Percentiles rank a stretch among this genome's conserved stretches.
These are phyloP conservation scores for Chaetophractus vellerosus DNA, from an alignment of 2,797 vertebrate genomes.

Conservation along the genomic window DNA sequence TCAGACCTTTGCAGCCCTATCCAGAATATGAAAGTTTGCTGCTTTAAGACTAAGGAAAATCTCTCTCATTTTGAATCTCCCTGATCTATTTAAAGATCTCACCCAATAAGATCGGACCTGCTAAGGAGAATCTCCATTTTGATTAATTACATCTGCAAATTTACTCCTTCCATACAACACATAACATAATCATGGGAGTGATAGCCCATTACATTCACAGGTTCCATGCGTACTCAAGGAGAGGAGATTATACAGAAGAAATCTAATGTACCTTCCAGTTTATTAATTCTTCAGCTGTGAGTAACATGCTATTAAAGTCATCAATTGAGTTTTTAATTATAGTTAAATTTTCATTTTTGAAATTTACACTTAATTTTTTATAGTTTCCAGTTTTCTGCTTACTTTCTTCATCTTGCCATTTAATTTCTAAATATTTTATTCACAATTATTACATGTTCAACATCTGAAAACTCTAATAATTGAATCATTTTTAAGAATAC, in stretches of 20 bases:
- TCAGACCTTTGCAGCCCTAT: not conserved
- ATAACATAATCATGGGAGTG: not conserved
- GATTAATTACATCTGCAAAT: not conserved
- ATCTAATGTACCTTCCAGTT: not conserved
- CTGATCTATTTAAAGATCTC: not conserved
- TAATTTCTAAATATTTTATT: not conserved
- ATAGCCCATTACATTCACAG: not conserved
- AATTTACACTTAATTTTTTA: not conserved
- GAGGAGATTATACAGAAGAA: no score
- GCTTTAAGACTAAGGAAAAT: not conserved
- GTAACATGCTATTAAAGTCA: not conserved
- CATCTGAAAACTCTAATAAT: not conserved
- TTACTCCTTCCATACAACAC: not conserved
- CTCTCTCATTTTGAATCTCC: not conserved
- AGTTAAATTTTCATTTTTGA: not conserved
- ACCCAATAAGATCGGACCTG: not conserved
- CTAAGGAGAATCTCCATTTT: not conserved
- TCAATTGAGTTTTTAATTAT: not conserved
- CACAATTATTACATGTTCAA: not conserved
- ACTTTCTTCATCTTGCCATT: not conserved
- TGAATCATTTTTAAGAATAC: not conserved
- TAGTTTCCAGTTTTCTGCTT: not conserved
- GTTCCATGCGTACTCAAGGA: not conserved
- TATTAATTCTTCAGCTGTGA: not conserved
- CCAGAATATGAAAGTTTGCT: not conserved